Evolutionary conservation across 2,888 invertebrate genomes (phyloP), one percentile per base, ranked within the genome.

Genomic region (Ophion costatus): DNA sequence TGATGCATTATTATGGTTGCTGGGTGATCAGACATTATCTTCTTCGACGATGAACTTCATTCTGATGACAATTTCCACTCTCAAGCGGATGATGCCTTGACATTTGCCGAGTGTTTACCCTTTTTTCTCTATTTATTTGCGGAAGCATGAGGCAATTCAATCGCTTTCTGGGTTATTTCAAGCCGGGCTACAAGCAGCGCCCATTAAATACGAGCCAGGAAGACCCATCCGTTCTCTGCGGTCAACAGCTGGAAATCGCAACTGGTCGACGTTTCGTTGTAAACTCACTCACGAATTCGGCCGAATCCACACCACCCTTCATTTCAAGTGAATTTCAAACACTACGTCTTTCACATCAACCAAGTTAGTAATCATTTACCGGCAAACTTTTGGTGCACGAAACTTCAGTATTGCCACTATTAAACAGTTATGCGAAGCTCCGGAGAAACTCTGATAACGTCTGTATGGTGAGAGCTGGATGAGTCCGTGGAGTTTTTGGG

Each of bases 101-200:
- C 73, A 74, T 61, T 74, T 61, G 57, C 42, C 22, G 61, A 74
- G 73, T 74, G 61, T 42, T 42, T 38, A 61, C 59, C 71, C 33
- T 38, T 29, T 59, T 51, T 38, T 42, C 17, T 42, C 42, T 17
- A 45, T 74, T 73, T 20, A 42, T 61, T 24, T 61, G 45, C 14
- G 73, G 24, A 42, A 42, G 42, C 42, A 9, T 45, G 20, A 3
- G 73, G 42, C 59, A 73, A 73, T 73, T 73, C 11, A n/a, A 42
- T 73, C 33, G 6, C 10, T 20, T 33, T 59, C 38, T 66, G 33
- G n/a, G 29, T 38, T 14, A 45, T 45, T 45, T 45, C 45, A 45
- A 10, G 14, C 3, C 45, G 45, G 45, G 45, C 14, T 45, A 11
- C 45, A 0, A 45, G 45, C 14, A 45, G 45, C 45, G 45, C 45